Conservation (phyloP, 2,888 invertebrate species). For the Apotomis capreana region DNA sequence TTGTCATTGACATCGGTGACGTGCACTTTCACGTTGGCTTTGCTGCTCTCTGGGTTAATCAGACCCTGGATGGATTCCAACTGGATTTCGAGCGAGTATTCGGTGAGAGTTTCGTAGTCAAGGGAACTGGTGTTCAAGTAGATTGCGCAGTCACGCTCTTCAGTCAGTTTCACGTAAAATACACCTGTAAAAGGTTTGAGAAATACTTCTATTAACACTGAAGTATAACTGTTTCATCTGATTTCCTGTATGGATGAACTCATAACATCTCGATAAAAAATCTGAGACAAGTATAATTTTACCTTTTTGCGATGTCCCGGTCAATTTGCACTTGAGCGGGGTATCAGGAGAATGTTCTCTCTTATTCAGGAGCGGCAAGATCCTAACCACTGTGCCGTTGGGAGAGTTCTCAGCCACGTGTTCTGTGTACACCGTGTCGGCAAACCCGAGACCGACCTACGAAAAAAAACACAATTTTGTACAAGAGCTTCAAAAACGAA, state of each 20-base stretch:
- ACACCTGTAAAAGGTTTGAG: constrained; percentile 75
- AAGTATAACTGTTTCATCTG: too few species aligned
- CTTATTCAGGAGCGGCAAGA: constrained; percentile 89
- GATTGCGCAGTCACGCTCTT: constrained; percentile 92
- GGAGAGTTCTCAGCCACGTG: constrained; percentile 91
- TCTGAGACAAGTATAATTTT: constrained; percentile 36
- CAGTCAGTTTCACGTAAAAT: constrained; percentile 89
- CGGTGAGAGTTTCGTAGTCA: constrained; percentile 90
- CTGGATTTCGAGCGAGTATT: constrained; percentile 89
- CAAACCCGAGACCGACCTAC: constrained; percentile 92
- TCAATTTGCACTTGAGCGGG: constrained; percentile 91
- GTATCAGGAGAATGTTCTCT: constrained; percentile 86
- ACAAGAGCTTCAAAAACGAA: neutral
- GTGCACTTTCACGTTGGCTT: constrained; percentile 90
- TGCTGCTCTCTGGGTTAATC: constrained; percentile 89
- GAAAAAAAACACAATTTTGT: constrained; percentile 35
- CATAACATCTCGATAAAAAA: too few species aligned
- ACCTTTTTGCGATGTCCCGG: constrained; percentile 90
- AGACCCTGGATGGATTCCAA: constrained; percentile 91
- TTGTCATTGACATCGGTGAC: constrained; percentile 96
- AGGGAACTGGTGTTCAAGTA: constrained; percentile 87
- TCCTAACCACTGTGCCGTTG: constrained; percentile 86
- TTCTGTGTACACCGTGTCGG: constrained; percentile 92
- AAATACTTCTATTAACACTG: too few species aligned
- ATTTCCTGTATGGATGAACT: too few species aligned